A percentile compares a stretch with the other conserved stretches of the same genome.
Conservation (phyloP, 1,140 invertebrate species). For the Alviniconcha marisindica region DNA sequence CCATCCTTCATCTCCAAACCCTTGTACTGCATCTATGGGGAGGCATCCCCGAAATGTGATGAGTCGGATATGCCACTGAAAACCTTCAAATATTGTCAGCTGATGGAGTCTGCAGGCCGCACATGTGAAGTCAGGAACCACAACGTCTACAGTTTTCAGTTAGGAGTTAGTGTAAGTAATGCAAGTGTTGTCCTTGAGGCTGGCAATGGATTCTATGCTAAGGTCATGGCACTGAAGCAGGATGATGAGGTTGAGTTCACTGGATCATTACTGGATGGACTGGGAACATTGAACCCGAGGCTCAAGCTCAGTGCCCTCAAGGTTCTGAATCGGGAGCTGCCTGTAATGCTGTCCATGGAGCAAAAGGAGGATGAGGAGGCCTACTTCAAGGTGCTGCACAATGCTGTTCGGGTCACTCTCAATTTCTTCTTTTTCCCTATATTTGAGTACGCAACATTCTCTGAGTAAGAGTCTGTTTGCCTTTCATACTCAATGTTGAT, state of each 20-base stretch:
- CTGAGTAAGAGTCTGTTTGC: too few species aligned
- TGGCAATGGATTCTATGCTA: conserved; percentile 56
- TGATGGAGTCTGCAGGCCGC: conserved; percentile 56
- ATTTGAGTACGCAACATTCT: conserved; percentile 48
- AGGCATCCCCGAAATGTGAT: conserved; percentile 56
- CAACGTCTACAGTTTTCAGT: conserved; percentile 57
- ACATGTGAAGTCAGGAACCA: conserved; percentile 60
- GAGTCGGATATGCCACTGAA: conserved; percentile 44
- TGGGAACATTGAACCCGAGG: conserved; percentile 49
- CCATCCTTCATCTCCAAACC: conserved; percentile 63
- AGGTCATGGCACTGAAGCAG: conserved; percentile 46
- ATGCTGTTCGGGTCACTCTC: conserved; percentile 60
- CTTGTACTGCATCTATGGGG: conserved; percentile 66
- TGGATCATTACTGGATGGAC: conserved; percentile 51
- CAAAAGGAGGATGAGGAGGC: conserved; percentile 59
- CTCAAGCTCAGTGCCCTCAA: conserved; percentile 63
- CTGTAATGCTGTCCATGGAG: conserved; percentile 51
- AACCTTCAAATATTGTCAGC: conserved; percentile 52
- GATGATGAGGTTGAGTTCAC: conserved; percentile 58
- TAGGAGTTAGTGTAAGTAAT: conserved; percentile 39
- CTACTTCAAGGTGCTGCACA: conserved; percentile 49
- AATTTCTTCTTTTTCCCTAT: conserved; percentile 69
- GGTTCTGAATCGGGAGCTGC: conserved; percentile 54
- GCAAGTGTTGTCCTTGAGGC: conserved; percentile 48
- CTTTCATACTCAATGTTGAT: too few species aligned